These are phyloP conservation scores for Lerema accius DNA, from an alignment of 1,140 invertebrate genomes.

Conservation along the genomic window DNA sequence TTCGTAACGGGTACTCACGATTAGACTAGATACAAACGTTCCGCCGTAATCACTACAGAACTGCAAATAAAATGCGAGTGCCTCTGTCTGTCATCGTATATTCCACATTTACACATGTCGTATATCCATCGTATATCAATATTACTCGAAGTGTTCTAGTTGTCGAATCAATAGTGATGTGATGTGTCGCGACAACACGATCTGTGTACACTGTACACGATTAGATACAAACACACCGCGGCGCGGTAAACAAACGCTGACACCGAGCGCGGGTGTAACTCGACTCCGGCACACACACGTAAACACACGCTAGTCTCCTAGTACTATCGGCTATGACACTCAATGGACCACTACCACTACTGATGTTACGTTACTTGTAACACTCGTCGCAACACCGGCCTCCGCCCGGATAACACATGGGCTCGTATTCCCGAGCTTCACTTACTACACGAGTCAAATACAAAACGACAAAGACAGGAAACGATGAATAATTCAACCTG, in stretches of 20 bases:
- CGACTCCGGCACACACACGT: background rate
- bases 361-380: constrained; percentile 10
- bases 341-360: constrained; percentile 20
- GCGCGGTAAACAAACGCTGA: constrained; percentile 21
- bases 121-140: no score
- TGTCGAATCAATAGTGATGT: no score
- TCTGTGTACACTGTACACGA: constrained; percentile 15
- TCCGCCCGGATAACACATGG: constrained; percentile 18
- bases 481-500: constrained; percentile 55
- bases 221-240: constrained; percentile 18
- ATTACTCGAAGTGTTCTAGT: background rate
- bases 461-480: constrained; percentile 58
- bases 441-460: constrained; percentile 37
- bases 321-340: constrained; percentile 6
- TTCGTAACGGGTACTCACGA: no score
- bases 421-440: constrained; percentile 29
- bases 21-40: no score
- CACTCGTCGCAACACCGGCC: no score
- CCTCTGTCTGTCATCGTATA: no score
- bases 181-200: constrained; percentile 18
- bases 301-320: background rate
- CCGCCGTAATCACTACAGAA: no score
- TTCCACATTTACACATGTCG: no score
- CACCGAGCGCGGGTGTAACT: constrained; percentile 9
- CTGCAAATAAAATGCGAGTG: no score